These are phyloP conservation scores for Lithosia quadra DNA, from an alignment of 2,888 invertebrate species.

Conservation along the genomic window DNA sequence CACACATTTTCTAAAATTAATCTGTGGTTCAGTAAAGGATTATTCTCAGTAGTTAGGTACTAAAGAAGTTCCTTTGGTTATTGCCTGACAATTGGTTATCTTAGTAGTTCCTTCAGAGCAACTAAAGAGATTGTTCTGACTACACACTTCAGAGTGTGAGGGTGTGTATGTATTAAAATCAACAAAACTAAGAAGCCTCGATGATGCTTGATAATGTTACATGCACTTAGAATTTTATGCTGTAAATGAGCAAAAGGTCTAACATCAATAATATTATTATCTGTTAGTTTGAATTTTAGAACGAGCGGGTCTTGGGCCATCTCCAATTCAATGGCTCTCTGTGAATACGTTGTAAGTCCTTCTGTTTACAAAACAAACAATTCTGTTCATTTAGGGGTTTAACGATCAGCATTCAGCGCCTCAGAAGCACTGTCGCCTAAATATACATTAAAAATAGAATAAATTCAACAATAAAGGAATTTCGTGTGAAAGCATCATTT, in stretches of 20 bases:
- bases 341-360: neutral
- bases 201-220: neutral
- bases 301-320: neutral
- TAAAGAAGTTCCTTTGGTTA: too few relatives aligned
- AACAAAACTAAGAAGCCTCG: neutral
- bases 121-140: too few relatives aligned
- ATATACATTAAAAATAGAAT: constrained; percentile 33
- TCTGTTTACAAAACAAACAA: constrained; percentile 4
- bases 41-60: too few relatives aligned
- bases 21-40: too few relatives aligned
- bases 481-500: constrained; percentile 39
- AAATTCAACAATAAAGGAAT: constrained; percentile 44
- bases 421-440: constrained; percentile 34
- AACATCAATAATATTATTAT: neutral
- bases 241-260: neutral
- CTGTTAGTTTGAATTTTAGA: neutral
- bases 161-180: too few relatives aligned
- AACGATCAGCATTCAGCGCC: constrained; percentile 24
- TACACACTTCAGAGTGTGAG: too few relatives aligned
- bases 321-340: neutral
- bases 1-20: too few relatives aligned
- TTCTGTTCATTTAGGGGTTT: constrained; percentile 25
- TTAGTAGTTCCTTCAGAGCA: too few relatives aligned
- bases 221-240: neutral
- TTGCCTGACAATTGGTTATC: too few relatives aligned